A percentile compares a stretch with the other conserved stretches of the same genome.
Evolutionary conservation across 2,797 vertebrate species (phyloP).

Genomic region (Bradypodion ventrale): DNA sequence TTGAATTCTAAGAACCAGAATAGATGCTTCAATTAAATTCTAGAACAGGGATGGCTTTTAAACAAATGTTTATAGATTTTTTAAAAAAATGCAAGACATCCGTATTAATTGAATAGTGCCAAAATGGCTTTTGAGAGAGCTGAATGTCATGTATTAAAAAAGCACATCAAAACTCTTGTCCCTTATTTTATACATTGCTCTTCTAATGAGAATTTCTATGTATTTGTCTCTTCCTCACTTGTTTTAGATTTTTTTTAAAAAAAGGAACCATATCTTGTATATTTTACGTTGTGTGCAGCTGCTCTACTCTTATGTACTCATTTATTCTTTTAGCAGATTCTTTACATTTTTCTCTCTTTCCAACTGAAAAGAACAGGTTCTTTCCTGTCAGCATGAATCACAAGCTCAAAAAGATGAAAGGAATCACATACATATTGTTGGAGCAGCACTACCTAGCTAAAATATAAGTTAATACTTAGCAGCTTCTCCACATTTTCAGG

Average conservation of each 20-base stretch:
- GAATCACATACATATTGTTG: no score
- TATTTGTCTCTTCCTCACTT: not conserved
- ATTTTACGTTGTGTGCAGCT: not conserved
- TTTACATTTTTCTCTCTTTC: no score
- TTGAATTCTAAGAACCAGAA: slow-evolving; percentile 19
- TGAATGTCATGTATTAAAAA: not conserved
- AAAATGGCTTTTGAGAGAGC: slow-evolving; percentile 29
- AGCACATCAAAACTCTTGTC: not conserved
- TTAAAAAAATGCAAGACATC: not conserved
- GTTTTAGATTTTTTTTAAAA: not conserved
- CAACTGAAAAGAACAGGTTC: no score
- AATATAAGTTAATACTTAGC: not conserved
- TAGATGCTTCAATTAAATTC: slow-evolving; percentile 47
- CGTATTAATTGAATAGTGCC: slow-evolving; percentile 32
- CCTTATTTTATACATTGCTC: not conserved
- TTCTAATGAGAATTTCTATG: not conserved
- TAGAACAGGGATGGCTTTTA: slow-evolving; percentile 35
- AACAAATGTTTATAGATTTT: slow-evolving; percentile 1
- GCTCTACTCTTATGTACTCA: no score
- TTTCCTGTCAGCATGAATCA: no score
- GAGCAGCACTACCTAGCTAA: no score
- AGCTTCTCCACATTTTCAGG: not conserved
- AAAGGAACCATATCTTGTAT: not conserved
- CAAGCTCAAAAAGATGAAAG: no score
- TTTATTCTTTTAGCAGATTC: no score